phyloP scores from a whole-genome alignment of 2,113 vertebrate species.

The Reinhardtius hippoglossoides region DNA sequence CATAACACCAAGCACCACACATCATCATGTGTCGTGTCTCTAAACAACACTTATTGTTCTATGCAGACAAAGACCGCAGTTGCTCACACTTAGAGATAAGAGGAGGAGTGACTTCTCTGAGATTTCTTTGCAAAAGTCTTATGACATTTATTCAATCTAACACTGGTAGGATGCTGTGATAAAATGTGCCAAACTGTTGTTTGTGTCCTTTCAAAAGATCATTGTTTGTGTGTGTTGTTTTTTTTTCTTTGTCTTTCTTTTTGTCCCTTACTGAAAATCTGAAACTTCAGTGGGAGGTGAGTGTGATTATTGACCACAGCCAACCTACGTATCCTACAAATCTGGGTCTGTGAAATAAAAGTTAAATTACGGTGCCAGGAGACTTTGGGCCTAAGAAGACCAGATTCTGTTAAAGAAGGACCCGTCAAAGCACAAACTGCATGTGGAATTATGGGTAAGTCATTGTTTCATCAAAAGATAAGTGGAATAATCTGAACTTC shows the following conservation, averaged over 20 bases:
- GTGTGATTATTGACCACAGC: slow-evolving; percentile 34
- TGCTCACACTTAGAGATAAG: slow-evolving; percentile 15
- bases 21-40: background rate
- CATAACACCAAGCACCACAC: background rate
- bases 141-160: slow-evolving; percentile 47
- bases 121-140: slow-evolving; percentile 23
- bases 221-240: slow-evolving; percentile 19
- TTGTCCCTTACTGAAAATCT: slow-evolving; percentile 3
- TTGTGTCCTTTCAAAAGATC: slow-evolving; percentile 33
- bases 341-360: slow-evolving; percentile 3
- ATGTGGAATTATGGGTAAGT: slow-evolving; percentile 15
- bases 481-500: slow-evolving; percentile 6
- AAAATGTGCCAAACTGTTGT: slow-evolving; percentile 52
- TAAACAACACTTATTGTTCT: slow-evolving; percentile 28
- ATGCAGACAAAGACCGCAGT: slow-evolving; percentile 21
- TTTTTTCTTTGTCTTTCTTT: background rate
- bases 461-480: slow-evolving; percentile 10
- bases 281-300: slow-evolving; percentile 65
- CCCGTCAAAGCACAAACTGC: slow-evolving; percentile 4
- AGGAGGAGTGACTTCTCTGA: slow-evolving; percentile 21
- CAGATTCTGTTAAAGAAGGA: slow-evolving; percentile 6
- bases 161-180: slow-evolving; percentile 52
- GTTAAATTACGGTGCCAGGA: background rate
- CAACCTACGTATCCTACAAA: slow-evolving; percentile 35
- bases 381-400: slow-evolving; percentile 14